Conservation (phyloP, 2,797 vertebrate genomes). For the Neosilurus hyrtlii region DNA sequence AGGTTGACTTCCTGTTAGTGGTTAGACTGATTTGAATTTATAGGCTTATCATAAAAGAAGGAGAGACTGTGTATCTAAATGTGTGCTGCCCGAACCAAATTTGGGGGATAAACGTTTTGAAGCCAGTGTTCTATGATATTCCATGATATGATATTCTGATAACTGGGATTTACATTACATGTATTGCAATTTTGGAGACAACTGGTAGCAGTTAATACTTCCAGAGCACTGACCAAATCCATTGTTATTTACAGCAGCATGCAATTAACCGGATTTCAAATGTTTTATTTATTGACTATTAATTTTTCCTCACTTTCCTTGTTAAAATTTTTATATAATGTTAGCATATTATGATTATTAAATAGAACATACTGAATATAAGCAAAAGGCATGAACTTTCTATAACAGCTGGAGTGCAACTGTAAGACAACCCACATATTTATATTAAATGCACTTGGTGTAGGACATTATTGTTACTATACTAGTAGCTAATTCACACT, state of each 20-base stretch:
- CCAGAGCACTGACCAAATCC: not conserved
- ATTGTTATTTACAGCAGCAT: not conserved
- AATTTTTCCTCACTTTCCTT: not conserved
- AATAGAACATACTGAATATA: not conserved
- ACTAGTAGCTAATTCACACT: not conserved
- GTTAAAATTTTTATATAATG: not conserved
- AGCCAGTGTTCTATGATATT: not conserved
- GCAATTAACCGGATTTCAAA: not conserved
- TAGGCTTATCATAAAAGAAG: not conserved
- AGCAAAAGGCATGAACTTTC: not conserved
- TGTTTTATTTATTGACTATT: not conserved
- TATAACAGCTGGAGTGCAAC: not conserved
- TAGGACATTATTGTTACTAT: not conserved
- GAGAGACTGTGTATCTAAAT: conserved; percentile 2
- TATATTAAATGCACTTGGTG: not conserved
- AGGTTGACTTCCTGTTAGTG: conserved; percentile 59
- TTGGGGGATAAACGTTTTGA: not conserved
- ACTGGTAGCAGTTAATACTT: not conserved
- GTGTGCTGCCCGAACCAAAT: not conserved
- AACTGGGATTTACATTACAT: not conserved
- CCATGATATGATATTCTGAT: not conserved
- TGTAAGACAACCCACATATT: not conserved
- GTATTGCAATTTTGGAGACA: not conserved
- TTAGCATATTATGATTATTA: not conserved
- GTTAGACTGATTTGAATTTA: conserved; percentile 38